Conservation (phyloP, 2,888 invertebrate species). For the Mimas tiliae region DNA sequence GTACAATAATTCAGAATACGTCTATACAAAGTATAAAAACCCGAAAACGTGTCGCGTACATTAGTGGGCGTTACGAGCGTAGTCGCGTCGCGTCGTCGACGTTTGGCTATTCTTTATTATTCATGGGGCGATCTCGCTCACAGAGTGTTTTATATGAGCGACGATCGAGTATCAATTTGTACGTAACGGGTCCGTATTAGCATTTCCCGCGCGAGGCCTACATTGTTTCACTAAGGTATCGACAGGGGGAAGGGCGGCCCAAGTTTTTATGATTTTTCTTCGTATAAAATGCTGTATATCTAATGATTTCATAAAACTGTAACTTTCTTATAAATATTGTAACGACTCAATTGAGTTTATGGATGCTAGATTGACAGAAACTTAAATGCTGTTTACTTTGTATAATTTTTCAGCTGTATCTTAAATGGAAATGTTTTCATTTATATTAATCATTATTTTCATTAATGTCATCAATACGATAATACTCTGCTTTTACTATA, state of each 20-base stretch:
- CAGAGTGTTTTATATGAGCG: slow-evolving; percentile 85
- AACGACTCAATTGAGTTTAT: slow-evolving; percentile 6
- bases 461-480: too few relatives aligned
- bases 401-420: not conserved
- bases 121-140: slow-evolving; percentile 80
- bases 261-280: slow-evolving; percentile 38
- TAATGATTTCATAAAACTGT: slow-evolving; percentile 16
- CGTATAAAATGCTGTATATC: slow-evolving; percentile 23
- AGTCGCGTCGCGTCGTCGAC: slow-evolving; percentile 60
- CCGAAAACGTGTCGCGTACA: slow-evolving; percentile 47
- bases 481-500: too few relatives aligned
- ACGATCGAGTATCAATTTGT: slow-evolving; percentile 85
- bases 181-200: slow-evolving; percentile 77
- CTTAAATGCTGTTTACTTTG: not conserved
- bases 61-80: slow-evolving; percentile 34
- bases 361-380: not conserved
- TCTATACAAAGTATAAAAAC: slow-evolving; percentile 13
- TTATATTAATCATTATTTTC: not conserved
- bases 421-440: not conserved
- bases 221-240: slow-evolving; percentile 65
- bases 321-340: slow-evolving; percentile 28
- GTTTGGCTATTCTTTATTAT: slow-evolving; percentile 82
- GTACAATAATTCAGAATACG: slow-evolving; percentile 11
- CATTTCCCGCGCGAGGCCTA: slow-evolving; percentile 74
- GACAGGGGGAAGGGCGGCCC: slow-evolving; percentile 42